A percentile compares a stretch with the other conserved stretches of the same genome.
phyloP scores from a whole-genome alignment of 2,113 vertebrate species.

The Cavia porcellus region DNA sequence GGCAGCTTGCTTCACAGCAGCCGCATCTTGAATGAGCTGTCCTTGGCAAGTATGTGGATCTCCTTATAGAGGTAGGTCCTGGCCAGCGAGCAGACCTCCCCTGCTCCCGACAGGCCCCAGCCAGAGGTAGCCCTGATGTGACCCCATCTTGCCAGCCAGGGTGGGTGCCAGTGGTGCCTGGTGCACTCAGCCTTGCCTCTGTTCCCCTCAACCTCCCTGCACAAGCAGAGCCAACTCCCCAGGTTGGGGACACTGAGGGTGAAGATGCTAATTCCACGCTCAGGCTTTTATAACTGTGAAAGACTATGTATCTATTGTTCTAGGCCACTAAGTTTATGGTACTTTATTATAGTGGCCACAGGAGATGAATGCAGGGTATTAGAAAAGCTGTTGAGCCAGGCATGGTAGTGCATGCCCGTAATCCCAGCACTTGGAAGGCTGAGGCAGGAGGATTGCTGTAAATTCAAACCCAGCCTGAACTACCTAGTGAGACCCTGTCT shows the following conservation, averaged over 20 bases:
- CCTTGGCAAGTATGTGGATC: neutral
- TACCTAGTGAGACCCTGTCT: neutral
- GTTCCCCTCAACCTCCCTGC: neutral
- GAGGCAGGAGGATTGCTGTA: neutral
- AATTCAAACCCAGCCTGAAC: neutral
- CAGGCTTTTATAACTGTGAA: too few species aligned
- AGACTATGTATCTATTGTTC: neutral
- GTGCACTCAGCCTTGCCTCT: neutral
- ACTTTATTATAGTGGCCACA: neutral
- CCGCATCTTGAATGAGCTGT: neutral
- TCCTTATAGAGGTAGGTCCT: neutral
- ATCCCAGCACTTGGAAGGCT: neutral
- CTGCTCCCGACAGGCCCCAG: neutral
- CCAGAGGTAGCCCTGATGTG: neutral
- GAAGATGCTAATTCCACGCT: neutral
- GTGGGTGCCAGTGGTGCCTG: neutral
- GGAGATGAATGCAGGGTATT: neutral
- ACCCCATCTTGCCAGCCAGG: too few species aligned
- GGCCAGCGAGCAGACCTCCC: neutral
- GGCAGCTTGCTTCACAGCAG: neutral
- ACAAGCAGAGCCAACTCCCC: rapidly evolving
- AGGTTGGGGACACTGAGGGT: neutral
- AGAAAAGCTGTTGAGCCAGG: neutral
- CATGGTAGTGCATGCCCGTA: neutral
- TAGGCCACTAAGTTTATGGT: neutral